Evolutionary conservation across 2,888 invertebrate genomes (phyloP).

Genomic region (Harpalus rubripes): DNA sequence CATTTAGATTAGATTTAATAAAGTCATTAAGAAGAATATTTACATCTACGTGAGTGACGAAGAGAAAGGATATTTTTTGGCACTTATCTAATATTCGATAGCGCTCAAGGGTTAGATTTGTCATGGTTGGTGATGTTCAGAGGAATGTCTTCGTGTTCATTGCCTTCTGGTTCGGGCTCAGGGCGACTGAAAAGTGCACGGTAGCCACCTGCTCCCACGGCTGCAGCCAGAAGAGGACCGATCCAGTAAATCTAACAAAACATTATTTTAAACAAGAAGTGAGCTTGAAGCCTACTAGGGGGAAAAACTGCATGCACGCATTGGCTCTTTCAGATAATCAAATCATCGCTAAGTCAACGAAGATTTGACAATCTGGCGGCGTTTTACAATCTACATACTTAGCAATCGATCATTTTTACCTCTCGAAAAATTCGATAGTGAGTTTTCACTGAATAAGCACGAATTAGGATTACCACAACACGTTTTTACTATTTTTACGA

Average conservation of each 20-base stretch:
- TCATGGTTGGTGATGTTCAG: constrained; percentile 70
- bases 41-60: constrained; percentile 36
- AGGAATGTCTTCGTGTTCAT: constrained; percentile 73
- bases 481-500: no score
- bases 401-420: no score
- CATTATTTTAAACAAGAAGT: not conserved
- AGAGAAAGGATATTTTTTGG: constrained; percentile 47
- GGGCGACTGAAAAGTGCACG: constrained; percentile 74
- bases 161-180: constrained; percentile 69
- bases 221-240: constrained; percentile 74
- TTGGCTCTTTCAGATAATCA: no score
- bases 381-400: no score
- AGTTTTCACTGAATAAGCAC: no score
- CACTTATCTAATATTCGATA: constrained; percentile 57
- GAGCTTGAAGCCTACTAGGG: no score
- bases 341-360: no score
- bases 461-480: no score
- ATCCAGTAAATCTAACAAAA: constrained; percentile 75
- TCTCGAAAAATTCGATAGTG: no score
- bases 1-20: not conserved
- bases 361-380: no score
- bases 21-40: constrained; percentile 3
- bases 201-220: constrained; percentile 74
- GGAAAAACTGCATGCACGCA: no score
- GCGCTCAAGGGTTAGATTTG: constrained; percentile 49